Evolutionary conservation across 2,113 vertebrate species (phyloP).

Genomic region (Mugil cephalus): DNA sequence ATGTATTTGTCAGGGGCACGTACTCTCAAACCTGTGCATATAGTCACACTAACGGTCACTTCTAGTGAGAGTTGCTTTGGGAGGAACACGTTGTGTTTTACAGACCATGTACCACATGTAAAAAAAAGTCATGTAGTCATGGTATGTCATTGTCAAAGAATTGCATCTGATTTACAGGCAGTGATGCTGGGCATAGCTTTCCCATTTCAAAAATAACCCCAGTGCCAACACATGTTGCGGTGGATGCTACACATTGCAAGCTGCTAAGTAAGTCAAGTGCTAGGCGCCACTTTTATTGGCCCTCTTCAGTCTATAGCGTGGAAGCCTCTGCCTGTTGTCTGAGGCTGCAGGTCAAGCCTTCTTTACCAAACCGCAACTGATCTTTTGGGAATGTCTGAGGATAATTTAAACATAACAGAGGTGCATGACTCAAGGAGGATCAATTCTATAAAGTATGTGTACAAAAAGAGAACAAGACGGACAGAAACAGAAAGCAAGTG

Average conservation of each 20-base stretch:
- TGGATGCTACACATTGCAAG: conserved; percentile 44
- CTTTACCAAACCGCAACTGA: conserved; percentile 24
- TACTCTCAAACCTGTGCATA: not conserved
- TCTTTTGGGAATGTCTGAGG: conserved; percentile 10
- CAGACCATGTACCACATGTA: conserved; percentile 13
- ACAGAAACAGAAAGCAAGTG: conserved; percentile 12
- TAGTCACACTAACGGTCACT: not conserved
- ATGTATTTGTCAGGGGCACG: conserved; percentile 5
- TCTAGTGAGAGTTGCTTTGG: not conserved
- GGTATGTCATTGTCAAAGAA: conserved; percentile 11
- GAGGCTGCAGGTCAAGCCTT: conserved; percentile 38
- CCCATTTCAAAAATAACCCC: conserved; percentile 53
- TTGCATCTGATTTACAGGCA: conserved; percentile 33
- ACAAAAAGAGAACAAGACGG: not conserved
- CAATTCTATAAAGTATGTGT: not conserved
- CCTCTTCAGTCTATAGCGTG: conserved; percentile 44
- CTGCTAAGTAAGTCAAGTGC: conserved; percentile 43
- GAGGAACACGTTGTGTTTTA: conserved; percentile 13
- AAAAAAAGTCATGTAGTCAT: not conserved
- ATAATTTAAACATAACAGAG: conserved; percentile 22
- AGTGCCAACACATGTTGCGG: conserved; percentile 48
- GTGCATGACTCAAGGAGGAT: not conserved
- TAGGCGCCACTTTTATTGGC: conserved; percentile 62
- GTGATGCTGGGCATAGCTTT: conserved; percentile 24
- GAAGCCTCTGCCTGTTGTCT: conserved; percentile 38